Percentiles rank a stretch among this genome's conserved stretches.
Evolutionary conservation across 1,140 invertebrate species (phyloP).

Genomic region (Nomia melanderi): DNA sequence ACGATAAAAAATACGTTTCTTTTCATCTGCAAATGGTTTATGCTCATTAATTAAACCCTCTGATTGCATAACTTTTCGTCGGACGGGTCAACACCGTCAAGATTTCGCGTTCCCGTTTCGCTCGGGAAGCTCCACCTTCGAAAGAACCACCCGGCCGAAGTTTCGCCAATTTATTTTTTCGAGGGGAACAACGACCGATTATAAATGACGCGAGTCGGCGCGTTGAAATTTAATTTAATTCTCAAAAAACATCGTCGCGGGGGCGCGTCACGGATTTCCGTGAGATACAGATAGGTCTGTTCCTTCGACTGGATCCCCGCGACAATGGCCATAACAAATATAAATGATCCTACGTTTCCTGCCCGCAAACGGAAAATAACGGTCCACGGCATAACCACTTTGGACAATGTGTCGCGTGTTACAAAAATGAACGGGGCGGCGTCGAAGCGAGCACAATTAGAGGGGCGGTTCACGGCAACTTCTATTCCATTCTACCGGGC

Average conservation of each 20-base stretch:
- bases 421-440: constrained; percentile 21
- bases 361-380: constrained; percentile 53
- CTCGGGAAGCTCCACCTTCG: too few species aligned
- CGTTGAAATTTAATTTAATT: constrained; percentile 21
- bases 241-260: neutral
- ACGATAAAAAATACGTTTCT: too few species aligned
- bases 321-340: constrained; percentile 49
- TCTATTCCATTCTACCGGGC: neutral
- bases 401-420: neutral
- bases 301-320: neutral
- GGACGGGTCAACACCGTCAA: too few species aligned
- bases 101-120: too few species aligned
- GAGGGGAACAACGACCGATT: constrained; percentile 12
- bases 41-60: too few species aligned
- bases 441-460: constrained; percentile 11
- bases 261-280: constrained; percentile 21
- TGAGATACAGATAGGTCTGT: constrained; percentile 16
- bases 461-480: neutral
- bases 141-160: too few species aligned
- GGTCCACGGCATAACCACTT: constrained; percentile 13
- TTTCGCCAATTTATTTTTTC: neutral
- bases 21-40: too few species aligned
- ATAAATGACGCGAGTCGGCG: neutral
- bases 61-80: too few species aligned
- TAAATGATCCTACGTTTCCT: constrained; percentile 47